Conservation (phyloP, 64 coral and sea anemone genomes). For the Stichodactyla mertensii region DNA sequence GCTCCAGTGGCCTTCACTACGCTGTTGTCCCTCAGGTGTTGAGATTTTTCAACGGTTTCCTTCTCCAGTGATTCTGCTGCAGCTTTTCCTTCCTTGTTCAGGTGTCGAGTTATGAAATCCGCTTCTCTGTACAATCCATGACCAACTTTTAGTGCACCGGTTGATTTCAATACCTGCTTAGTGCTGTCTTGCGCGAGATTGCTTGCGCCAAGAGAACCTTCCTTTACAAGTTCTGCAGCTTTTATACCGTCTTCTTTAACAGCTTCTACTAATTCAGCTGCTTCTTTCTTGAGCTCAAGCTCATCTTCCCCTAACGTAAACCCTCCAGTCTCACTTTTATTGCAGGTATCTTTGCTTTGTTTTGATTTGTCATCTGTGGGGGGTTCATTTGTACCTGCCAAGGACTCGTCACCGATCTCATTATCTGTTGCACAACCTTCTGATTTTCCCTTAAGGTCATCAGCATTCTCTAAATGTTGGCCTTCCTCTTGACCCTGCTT, state of each 20-base stretch:
- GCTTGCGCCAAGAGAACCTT: background rate
- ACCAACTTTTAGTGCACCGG: constrained; percentile 7
- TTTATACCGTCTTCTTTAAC: constrained; percentile 1
- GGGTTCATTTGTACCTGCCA: background rate
- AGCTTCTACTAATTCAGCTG: background rate
- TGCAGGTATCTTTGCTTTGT: background rate
- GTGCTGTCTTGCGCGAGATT: background rate
- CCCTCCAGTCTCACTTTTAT: background rate
- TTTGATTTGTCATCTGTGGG: constrained; percentile 8
- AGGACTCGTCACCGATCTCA: background rate
- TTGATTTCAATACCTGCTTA: background rate
- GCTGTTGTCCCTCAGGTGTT: background rate
- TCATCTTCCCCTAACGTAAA: background rate
- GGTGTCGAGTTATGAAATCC: constrained; percentile 15
- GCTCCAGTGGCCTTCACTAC: background rate
- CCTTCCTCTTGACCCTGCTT: background rate
- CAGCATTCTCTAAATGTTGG: background rate
- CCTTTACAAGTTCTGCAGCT: background rate
- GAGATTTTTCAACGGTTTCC: background rate
- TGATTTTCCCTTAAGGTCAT: background rate
- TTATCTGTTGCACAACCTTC: background rate
- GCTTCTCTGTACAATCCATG: constrained; percentile 21
- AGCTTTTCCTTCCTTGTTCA: constrained; percentile 11
- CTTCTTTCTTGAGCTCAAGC: constrained; percentile 28
- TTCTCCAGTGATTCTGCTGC: constrained; percentile 2